Base-by-base conservation (phyloP, 2,797 vertebrate genomes). In the Sylvilagus floridanus region DNA sequence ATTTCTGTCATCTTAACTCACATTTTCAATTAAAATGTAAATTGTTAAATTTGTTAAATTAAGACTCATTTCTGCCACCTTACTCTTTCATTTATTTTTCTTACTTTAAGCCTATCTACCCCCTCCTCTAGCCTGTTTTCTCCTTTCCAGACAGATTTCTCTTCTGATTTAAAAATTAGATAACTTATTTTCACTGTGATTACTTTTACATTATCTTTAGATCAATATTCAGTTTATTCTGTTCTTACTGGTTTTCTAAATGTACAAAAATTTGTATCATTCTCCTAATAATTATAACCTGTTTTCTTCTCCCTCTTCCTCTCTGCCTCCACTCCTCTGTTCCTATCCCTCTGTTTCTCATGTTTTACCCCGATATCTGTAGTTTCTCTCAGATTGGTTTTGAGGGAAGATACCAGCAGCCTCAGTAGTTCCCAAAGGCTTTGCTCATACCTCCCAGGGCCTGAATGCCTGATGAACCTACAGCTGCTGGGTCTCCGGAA, bases 11-110 rank as follows among this genome's bases (percentile, higher is more conserved):
- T 84, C 11, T 72, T 76, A 71, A 86, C 76, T 77, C 63, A 79
- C 1, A n/a, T 66, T 86, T 91, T 79, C 24, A 32, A 73, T 76
- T 81, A 83, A 71, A 96, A 68, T 35, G 28, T 77, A 78, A 96
- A 65, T 87, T 30, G 17, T 32, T 28, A 91, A 73, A 69, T 50
- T 50, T 77, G 22, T 35, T 22, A 65, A 88, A 90, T 50, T 90
- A 81, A 86, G 30, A 60, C 32, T 47, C 28, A 77, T 82, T 77
- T 85, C 71, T 84, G 19, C 6, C 65, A 83, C 88, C 1, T 83
- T 57, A 5, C 26, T 30, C 85, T 94, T 85, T 77, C 5, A 57
- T 77, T 87, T 87, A 28, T 42, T 85, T 26, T 95, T 85, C 50
- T 91, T 19, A 69, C 9, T 88, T 72, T 68, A 63, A 37, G 63